Percentiles rank a stretch among this genome's conserved stretches.
phyloP scores from a whole-genome alignment of 1,140 invertebrate species.

The Achatina immaculata region DNA sequence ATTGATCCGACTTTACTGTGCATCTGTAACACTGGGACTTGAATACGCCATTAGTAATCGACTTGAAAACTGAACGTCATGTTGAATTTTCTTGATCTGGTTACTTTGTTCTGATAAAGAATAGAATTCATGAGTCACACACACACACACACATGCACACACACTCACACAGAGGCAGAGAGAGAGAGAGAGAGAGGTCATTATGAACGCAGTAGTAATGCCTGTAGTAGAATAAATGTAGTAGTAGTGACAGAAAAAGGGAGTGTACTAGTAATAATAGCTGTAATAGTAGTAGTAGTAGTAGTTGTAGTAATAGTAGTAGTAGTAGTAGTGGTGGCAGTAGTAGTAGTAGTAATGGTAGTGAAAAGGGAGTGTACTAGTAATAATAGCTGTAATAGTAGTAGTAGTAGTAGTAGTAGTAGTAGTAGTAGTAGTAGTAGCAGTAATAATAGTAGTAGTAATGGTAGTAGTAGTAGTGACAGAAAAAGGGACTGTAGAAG shows the following conservation, averaged over 20 bases:
- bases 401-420: constrained; percentile 23
- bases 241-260: neutral
- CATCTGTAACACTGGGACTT: too few relatives aligned
- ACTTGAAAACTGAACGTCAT: too few relatives aligned
- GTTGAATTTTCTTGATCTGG: too few relatives aligned
- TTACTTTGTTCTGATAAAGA: too few relatives aligned
- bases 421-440: constrained; percentile 24
- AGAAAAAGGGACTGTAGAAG: constrained; percentile 5
- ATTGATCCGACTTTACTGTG: too few relatives aligned
- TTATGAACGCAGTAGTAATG: neutral
- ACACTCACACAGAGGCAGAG: too few relatives aligned
- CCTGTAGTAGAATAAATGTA: neutral
- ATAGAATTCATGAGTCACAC: too few relatives aligned
- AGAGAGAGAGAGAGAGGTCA: too few relatives aligned
- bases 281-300: constrained; percentile 11
- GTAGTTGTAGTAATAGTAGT: neutral
- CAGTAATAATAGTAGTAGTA: constrained; percentile 21
- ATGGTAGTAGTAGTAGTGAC: neutral
- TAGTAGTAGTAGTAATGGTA: neutral
- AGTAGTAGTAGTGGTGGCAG: neutral
- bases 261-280: neutral
- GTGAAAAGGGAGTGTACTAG: neutral
- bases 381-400: constrained; percentile 15
- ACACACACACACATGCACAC: too few relatives aligned
- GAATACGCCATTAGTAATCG: too few relatives aligned